These are phyloP conservation scores for Crepidodera aurea DNA, from an alignment of 2,888 invertebrate species.

Conservation along the genomic window DNA sequence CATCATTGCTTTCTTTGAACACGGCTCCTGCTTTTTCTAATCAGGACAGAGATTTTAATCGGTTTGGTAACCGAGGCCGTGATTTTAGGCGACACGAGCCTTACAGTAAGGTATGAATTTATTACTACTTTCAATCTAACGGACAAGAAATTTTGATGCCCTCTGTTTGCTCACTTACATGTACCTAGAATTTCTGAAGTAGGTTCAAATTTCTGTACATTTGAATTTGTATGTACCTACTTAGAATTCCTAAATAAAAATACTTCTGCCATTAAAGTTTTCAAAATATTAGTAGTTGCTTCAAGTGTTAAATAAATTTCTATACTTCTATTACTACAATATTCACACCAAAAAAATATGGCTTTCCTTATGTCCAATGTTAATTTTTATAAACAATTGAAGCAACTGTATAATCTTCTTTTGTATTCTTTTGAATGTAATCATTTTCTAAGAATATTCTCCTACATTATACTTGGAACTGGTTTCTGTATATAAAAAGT, in stretches of 20 bases:
- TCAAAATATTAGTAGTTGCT: conserved; percentile 38
- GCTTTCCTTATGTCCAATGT: not conserved
- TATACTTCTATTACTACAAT: conserved; percentile 10
- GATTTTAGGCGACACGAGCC: conserved; percentile 61
- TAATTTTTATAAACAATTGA: conserved; percentile 40
- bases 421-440: conserved; percentile 12
- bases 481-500: conserved; percentile 1
- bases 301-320: conserved; percentile 42
- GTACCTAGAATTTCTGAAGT: conserved; percentile 10
- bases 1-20: conserved; percentile 62
- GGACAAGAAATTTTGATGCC: conserved; percentile 20
- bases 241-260: conserved; percentile 10
- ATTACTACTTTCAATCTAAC: conserved; percentile 37
- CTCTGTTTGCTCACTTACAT: conserved; percentile 13
- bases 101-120: conserved; percentile 57
- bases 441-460: conserved; percentile 26
- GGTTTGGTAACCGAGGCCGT: conserved; percentile 58
- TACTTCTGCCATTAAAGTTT: conserved; percentile 18
- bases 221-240: conserved; percentile 2
- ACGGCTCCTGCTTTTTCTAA: conserved; percentile 58
- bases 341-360: not conserved
- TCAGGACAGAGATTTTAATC: conserved; percentile 57
- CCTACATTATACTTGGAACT: conserved; percentile 19
- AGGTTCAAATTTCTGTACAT: conserved; percentile 10
- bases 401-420: conserved; percentile 41